Evolutionary conservation across 2,797 vertebrate species (phyloP), one percentile per base, ranked within the genome.

Genomic region (Melanotaenia trifasciata): DNA sequence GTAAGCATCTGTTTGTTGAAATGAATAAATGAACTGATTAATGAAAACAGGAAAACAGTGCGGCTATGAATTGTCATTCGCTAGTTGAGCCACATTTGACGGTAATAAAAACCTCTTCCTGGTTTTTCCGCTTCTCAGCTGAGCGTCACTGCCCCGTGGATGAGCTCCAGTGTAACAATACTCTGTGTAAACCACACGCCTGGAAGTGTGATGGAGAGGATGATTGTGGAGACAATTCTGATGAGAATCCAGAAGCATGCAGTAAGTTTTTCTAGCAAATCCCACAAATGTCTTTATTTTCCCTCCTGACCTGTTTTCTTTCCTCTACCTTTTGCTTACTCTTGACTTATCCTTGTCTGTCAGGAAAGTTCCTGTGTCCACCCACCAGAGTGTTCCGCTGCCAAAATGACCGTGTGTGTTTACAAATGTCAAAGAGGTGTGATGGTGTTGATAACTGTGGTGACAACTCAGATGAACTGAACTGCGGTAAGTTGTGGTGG

Each of bases 91-190:
- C 50, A 11, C 11, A 22, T 53, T 53, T 26, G n/a, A 26, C 40
- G 5, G 40, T 43, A 43, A 43, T 43, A 24, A 24, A 72, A 24
- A 36, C 3, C n/a, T 43, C 43, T 45, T 20, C 5, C 43, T 45
- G 43, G 18, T 16, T 0, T 38, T 47, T 69, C 26, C 60, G 16
- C 20, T 72, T 45, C 35, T 67, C 64, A 87, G 58, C 92, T 92
- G 96, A 94, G 26, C 93, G 97, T 64, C 96, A 96, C 30, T 99
- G 98, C 84, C 98, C 98, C 67, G 84, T 93, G 91, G 96, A 98
- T 0, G 97, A 98, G 87, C 97, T 98, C 92, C 98, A 99, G 92
- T 99, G 98, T 81, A 98, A 99, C 91, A 99, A 99, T 92, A 98
- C 97, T 0, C 84, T 99, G 80, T 99, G 98, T 84, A 99, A 99